phyloP scores from a whole-genome alignment of 2,797 vertebrate genomes.

The Sus cebifrons region DNA sequence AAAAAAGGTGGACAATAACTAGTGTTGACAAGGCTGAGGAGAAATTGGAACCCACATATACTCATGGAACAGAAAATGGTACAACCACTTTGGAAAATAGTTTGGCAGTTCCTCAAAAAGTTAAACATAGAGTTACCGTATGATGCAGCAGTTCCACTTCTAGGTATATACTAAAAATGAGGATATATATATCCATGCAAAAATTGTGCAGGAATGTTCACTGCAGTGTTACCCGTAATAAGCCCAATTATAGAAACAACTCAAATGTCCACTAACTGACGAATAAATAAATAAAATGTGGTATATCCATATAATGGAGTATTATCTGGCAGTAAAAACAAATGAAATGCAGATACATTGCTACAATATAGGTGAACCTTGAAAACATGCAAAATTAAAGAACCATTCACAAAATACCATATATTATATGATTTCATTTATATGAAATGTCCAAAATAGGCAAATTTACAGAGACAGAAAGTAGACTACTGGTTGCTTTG shows the following conservation, averaged over 20 bases:
- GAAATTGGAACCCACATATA: neutral
- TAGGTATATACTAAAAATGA: neutral
- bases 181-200: neutral
- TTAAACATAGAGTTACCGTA: neutral
- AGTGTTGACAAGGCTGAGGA: neutral
- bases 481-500: neutral
- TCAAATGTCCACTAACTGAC: neutral
- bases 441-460: slow-evolving; percentile 3
- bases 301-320: neutral
- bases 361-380: neutral
- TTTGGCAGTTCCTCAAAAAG: slow-evolving; percentile 46
- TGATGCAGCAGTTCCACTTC: neutral
- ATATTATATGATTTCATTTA: neutral
- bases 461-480: slow-evolving; percentile 18
- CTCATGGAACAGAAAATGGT: neutral
- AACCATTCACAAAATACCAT: neutral
- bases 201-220: slow-evolving; percentile 26
- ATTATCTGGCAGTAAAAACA: slow-evolving; percentile 52
- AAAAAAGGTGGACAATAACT: neutral
- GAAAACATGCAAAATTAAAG: neutral
- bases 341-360: neutral
- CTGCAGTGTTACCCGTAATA: neutral
- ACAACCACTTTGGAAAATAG: slow-evolving; percentile 38
- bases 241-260: neutral
- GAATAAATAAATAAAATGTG: neutral